Evolutionary conservation across 2,113 vertebrate species (phyloP).

Genomic region (Elachura formosa): DNA sequence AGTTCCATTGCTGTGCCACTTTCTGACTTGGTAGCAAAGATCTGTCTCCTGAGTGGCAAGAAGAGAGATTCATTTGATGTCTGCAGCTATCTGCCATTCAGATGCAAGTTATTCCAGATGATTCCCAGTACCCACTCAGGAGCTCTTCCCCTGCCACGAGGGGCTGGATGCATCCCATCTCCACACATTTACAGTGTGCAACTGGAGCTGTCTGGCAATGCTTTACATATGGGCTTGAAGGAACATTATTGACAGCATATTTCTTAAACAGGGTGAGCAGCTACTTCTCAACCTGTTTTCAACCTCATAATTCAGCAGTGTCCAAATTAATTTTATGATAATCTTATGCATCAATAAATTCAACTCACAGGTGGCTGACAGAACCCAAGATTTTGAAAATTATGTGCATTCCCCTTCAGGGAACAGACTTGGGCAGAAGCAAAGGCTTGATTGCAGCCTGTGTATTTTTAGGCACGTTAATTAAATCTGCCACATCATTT

Average conservation of each 20-base stretch:
- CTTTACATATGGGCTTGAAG: constrained; percentile 23
- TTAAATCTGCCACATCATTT: constrained; percentile 57
- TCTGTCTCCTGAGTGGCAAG: background rate
- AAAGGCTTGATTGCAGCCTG: constrained; percentile 54
- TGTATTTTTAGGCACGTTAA: constrained; percentile 67
- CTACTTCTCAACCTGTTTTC: constrained; percentile 52
- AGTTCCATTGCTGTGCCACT: background rate
- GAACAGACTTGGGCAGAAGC: constrained; percentile 52
- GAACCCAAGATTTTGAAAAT: constrained; percentile 63
- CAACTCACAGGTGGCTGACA: constrained; percentile 54
- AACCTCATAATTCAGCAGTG: constrained; percentile 61
- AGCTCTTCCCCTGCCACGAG: background rate
- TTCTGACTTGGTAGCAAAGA: background rate
- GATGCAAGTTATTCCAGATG: background rate
- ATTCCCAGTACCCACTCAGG: background rate
- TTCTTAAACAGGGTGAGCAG: constrained; percentile 6
- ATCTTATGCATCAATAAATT: constrained; percentile 63
- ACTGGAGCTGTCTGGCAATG: constrained; percentile 14
- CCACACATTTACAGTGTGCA: background rate
- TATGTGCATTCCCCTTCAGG: constrained; percentile 63
- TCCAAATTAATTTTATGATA: constrained; percentile 73
- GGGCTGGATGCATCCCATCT: background rate
- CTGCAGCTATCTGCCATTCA: background rate
- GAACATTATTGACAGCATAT: constrained; percentile 26
- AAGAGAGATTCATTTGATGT: background rate